Evolutionary conservation across 2,888 invertebrate genomes (phyloP).

Genomic region (Trissolcus brochymenae): DNA sequence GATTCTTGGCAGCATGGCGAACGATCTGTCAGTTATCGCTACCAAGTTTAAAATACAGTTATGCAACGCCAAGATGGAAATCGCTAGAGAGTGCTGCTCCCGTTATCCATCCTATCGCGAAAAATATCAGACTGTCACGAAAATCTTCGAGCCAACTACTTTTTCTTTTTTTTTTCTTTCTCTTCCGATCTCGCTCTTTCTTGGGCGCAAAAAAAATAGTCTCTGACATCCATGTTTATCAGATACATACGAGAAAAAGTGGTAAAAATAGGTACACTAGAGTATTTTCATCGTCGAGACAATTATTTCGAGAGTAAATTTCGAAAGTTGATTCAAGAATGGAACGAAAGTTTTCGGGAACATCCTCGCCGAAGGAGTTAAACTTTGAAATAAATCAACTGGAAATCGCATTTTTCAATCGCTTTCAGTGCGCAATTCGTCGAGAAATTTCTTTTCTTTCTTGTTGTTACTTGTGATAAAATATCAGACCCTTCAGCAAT

Average conservation of each 20-base stretch:
- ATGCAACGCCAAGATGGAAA: slow-evolving; percentile 46
- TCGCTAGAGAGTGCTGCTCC: slow-evolving; percentile 35
- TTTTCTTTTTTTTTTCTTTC: slow-evolving; percentile 22
- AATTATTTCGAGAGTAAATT: slow-evolving; percentile 22
- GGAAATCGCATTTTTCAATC: slow-evolving; percentile 33
- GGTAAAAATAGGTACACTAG: slow-evolving; percentile 5
- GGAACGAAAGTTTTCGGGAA: no score
- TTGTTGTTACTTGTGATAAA: slow-evolving; percentile 28
- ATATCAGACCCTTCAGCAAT: slow-evolving; percentile 27
- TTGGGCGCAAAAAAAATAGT: slow-evolving; percentile 3
- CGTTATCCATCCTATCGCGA: slow-evolving; percentile 44
- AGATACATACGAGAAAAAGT: slow-evolving; percentile 18
- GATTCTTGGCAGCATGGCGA: slow-evolving; percentile 40
- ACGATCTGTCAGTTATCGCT: slow-evolving; percentile 57
- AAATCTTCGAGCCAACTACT: slow-evolving; percentile 29
- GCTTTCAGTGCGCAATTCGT: slow-evolving; percentile 1
- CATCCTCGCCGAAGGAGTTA: no score
- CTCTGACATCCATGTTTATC: slow-evolving; percentile 44
- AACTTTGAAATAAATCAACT: slow-evolving; percentile 24
- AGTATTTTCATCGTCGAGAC: neutral
- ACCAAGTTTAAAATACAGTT: slow-evolving; percentile 50
- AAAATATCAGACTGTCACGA: slow-evolving; percentile 42
- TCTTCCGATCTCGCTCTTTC: neutral
- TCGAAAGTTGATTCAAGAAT: slow-evolving; percentile 8
- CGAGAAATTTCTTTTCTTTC: neutral